Conservation (phyloP, 2,888 invertebrate species). For the Sesia apiformis region DNA sequence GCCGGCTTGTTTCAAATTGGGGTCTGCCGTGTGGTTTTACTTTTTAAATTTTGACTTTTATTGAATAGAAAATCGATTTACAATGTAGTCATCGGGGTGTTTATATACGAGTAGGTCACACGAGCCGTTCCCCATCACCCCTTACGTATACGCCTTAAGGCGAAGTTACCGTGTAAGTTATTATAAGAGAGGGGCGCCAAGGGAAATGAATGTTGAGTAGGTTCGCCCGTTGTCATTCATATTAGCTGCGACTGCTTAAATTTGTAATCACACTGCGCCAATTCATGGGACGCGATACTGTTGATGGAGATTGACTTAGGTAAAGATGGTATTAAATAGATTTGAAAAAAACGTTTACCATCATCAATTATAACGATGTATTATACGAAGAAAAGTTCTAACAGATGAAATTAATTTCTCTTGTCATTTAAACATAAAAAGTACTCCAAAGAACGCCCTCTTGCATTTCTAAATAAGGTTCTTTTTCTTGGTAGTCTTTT, state of each 20-base stretch:
- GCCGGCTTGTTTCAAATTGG: neutral
- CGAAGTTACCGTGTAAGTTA: slow-evolving; percentile 67
- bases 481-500: no score
- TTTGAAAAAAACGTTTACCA: no score
- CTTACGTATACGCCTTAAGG: slow-evolving; percentile 47
- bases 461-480: no score
- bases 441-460: no score
- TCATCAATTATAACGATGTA: no score
- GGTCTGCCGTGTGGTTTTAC: no score
- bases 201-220: slow-evolving; percentile 74
- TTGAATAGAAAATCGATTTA: no score
- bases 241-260: slow-evolving; percentile 70
- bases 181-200: slow-evolving; percentile 71
- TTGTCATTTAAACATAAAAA: no score
- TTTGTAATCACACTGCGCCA: slow-evolving; percentile 66
- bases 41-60: no score
- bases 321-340: neutral
- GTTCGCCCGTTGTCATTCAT: slow-evolving; percentile 71
- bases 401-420: no score
- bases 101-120: slow-evolving; percentile 8
- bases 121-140: slow-evolving; percentile 26
- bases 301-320: neutral
- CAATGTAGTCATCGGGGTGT: neutral
- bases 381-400: no score
- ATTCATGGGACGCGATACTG: slow-evolving; percentile 31